phyloP scores from a whole-genome alignment of 2,113 vertebrate species.

The Dendropsophus ebraccatus region DNA sequence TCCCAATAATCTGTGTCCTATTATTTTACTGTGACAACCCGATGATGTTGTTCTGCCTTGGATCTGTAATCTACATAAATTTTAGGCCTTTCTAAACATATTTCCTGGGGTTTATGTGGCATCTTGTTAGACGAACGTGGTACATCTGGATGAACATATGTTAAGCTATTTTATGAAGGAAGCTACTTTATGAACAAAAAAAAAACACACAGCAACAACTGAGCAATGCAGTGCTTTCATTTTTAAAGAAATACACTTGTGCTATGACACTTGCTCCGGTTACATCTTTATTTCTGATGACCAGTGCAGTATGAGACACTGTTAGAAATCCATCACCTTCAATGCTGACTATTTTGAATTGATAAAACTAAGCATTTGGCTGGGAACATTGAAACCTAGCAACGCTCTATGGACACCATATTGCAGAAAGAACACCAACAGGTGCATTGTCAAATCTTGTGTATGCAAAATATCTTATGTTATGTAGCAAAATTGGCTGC shows the following conservation, averaged over 20 bases:
- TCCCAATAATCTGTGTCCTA: background rate
- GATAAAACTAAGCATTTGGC: background rate
- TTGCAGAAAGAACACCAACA: background rate
- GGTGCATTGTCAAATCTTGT: background rate
- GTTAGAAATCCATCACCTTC: background rate
- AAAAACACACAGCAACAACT: background rate
- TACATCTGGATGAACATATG: background rate
- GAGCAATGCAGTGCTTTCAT: background rate
- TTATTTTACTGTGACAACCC: background rate
- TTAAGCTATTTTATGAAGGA: background rate
- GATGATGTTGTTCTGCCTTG: background rate
- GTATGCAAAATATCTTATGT: background rate
- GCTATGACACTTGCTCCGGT: background rate
- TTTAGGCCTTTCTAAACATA: background rate
- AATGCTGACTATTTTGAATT: background rate
- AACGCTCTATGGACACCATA: background rate
- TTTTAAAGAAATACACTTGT: background rate
- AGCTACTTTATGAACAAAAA: background rate
- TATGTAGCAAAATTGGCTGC: background rate
- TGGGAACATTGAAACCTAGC: background rate
- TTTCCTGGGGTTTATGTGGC: background rate
- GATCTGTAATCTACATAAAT: background rate
- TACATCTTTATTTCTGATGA: constrained; percentile 7
- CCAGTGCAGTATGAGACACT: background rate
- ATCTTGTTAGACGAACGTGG: background rate